Conservation (phyloP, 2,797 vertebrate species). For the Sebastes umbrosus region DNA sequence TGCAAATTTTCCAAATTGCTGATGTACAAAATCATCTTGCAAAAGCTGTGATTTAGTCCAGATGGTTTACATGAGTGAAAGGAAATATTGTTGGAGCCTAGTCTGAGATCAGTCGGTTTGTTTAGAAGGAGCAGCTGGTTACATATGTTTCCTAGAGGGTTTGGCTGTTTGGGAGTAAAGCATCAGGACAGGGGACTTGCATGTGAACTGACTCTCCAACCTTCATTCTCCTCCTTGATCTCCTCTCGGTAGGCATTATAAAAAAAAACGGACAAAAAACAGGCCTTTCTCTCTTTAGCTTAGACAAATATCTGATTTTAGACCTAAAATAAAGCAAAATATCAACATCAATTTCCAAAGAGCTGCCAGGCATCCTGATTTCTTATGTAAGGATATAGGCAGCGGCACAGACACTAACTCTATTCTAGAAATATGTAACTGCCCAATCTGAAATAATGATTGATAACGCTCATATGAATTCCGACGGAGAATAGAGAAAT, state of each 20-base stretch:
- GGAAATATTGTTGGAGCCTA: conserved; percentile 62
- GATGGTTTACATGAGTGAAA: not conserved
- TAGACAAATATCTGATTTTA: conserved; percentile 23
- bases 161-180: conserved; percentile 57
- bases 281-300: conserved; percentile 44
- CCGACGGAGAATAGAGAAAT: not conserved
- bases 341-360: conserved; percentile 75
- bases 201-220: conserved; percentile 43
- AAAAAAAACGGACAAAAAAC: conserved; percentile 28
- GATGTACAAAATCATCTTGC: not conserved
- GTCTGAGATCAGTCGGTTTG: conserved; percentile 83
- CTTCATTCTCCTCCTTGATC: conserved; percentile 48
- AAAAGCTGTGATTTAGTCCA: conserved; percentile 33
- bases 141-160: conserved; percentile 55
- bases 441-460: not conserved
- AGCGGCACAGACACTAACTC: conserved; percentile 4
- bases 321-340: conserved; percentile 33
- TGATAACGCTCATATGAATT: not conserved
- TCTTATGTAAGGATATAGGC: conserved; percentile 13
- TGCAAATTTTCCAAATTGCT: conserved; percentile 15
- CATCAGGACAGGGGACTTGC: conserved; percentile 76
- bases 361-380: conserved; percentile 41
- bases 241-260: conserved; percentile 16
- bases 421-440: not conserved
- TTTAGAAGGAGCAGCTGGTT: conserved; percentile 69